Evolutionary conservation across 2,888 invertebrate genomes (phyloP), one percentile per base, ranked within the genome.

Genomic region (Dolichopus griseipennis): DNA sequence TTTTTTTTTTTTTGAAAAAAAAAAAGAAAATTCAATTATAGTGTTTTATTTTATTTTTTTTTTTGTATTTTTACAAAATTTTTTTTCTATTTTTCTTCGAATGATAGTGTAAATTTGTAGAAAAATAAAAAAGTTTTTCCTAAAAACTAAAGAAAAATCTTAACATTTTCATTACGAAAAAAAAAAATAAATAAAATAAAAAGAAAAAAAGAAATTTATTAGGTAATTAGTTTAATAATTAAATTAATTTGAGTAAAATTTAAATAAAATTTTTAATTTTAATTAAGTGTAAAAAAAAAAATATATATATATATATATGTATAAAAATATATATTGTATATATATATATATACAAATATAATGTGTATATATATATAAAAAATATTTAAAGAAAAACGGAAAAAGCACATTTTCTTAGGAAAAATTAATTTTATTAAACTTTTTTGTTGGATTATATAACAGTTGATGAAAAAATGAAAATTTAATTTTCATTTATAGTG

Each of bases 21-120:
- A 33, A 62, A 68, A 15, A 52, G 65, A 65, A 68, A 68, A 63
- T 64, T 63, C 18, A 27, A n/a, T 27, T 18, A 63, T 18, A 52
- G 9, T 52, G 9, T 62, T 62, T 21, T 61, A 22, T 21, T 37
- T 37, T 37, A 7, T 37, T n/a, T 61, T 61, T 18, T 20, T 61
- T 61, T 61, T 34, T 43, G 15, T 61, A 22, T 21, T 21, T 62
- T 21, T 62, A 15, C 62, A 15, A 27, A 27, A 27, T 27, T 27
- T 27, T 27, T 27, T 27, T 61, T 22, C 62, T 21, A 37, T 27
- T 63, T 63, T 63, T 12, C 8, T 12, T 41, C 52, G 52, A 12
- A 52, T n/a, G n/a, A 15, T 52, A 52, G 52, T 52, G 52, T 18
- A 52, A 52, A 52, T 37, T 37, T 10, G 8, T 27, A 27, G 27